phyloP scores from a whole-genome alignment of 1,140 invertebrate species.

The Pristionchus pacificus region DNA sequence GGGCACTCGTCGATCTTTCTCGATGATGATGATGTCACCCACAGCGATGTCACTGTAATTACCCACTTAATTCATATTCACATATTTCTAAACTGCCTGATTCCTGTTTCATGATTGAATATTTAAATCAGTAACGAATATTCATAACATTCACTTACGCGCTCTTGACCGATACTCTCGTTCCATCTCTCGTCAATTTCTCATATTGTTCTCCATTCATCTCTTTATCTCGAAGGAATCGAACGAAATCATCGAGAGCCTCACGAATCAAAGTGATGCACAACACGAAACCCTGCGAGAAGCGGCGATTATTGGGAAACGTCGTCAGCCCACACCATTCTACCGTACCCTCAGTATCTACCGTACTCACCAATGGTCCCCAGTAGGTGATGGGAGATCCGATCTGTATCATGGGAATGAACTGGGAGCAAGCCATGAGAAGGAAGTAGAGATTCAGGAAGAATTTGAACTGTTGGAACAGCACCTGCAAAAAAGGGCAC shows the following conservation, averaged over 20 bases:
- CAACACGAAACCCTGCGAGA: constrained; percentile 81
- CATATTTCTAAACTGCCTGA: too few species aligned
- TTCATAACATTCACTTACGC: constrained; percentile 61
- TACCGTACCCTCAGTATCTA: constrained; percentile 17
- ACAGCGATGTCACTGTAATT: constrained; percentile 51
- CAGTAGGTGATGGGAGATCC: constrained; percentile 98
- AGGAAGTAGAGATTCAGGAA: constrained; percentile 98
- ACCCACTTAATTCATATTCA: not conserved
- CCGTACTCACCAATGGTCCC: constrained; percentile 79
- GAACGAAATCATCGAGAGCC: constrained; percentile 87
- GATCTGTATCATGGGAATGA: constrained; percentile 90
- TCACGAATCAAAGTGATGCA: constrained; percentile 90
- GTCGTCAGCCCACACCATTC: not conserved
- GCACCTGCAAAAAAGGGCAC: constrained; percentile 65
- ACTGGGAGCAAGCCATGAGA: constrained; percentile 94
- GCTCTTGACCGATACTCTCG: constrained; percentile 65
- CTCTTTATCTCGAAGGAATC: constrained; percentile 85
- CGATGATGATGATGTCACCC: constrained; percentile 54
- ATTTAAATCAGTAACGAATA: too few species aligned
- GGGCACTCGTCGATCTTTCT: constrained; percentile 82
- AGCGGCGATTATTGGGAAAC: too few species aligned
- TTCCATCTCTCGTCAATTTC: constrained; percentile 62
- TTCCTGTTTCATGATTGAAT: constrained; percentile 56
- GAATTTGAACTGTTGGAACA: constrained; percentile 98
- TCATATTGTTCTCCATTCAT: constrained; percentile 81